Percentiles rank a stretch among this genome's conserved stretches.
These are phyloP conservation scores for Somateria mollissima DNA, from an alignment of 2,797 vertebrate genomes.

Conservation along the genomic window DNA sequence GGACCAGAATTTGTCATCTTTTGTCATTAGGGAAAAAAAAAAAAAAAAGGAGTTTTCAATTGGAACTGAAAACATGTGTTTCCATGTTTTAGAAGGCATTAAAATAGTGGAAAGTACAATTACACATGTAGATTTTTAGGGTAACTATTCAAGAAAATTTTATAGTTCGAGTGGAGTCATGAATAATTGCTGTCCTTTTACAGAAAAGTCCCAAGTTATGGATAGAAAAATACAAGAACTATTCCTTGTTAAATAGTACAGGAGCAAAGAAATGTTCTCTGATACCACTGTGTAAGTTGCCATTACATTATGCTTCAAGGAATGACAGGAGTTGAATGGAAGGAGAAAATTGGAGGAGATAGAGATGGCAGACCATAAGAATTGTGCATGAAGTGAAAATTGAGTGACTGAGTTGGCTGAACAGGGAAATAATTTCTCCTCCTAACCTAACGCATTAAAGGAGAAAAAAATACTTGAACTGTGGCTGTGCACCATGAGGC, in stretches of 20 bases:
- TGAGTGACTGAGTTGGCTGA: background rate
- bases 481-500: background rate
- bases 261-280: background rate
- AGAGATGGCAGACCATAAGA: background rate
- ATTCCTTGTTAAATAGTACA: background rate
- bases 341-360: background rate
- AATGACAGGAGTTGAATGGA: conserved; percentile 19
- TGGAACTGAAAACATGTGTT: background rate
- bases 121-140: background rate
- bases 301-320: background rate
- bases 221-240: background rate
- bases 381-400: background rate
- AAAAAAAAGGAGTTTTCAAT: background rate
- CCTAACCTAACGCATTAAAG: background rate
- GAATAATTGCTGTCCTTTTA: background rate
- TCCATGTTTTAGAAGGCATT: background rate
- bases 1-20: background rate
- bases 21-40: background rate
- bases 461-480: background rate
- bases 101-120: background rate
- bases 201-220: background rate
- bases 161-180: background rate
- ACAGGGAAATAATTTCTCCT: background rate
- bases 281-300: background rate
- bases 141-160: background rate